Percentiles rank a stretch among this genome's conserved stretches.
phyloP scores from a whole-genome alignment of 2,888 invertebrate species.

The Chorisops tibialis region DNA sequence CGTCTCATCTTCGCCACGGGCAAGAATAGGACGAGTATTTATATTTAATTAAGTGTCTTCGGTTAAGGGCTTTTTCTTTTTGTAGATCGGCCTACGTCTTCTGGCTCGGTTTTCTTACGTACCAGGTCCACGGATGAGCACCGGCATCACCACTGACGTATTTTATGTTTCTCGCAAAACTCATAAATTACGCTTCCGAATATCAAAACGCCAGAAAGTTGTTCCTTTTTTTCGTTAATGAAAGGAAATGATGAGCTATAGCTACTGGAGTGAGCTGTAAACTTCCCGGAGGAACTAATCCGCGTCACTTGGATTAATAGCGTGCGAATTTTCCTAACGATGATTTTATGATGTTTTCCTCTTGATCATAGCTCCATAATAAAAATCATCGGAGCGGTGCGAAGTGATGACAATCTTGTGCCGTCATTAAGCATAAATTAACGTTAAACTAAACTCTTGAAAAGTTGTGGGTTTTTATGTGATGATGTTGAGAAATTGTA shows the following conservation, averaged over 20 bases:
- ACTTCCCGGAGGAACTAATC: not conserved
- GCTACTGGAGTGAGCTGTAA: not conserved
- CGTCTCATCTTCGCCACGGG: not conserved
- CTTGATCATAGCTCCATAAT: not conserved
- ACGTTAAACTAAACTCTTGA: too few species aligned
- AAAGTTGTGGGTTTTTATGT: too few species aligned
- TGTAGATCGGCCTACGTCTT: not conserved
- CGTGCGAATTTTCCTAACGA: conserved; percentile 24
- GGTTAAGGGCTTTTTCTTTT: not conserved
- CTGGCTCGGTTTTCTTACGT: not conserved
- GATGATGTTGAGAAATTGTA: too few species aligned
- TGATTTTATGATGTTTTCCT: conserved; percentile 13
- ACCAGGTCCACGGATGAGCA: not conserved
- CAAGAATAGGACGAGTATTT: not conserved
- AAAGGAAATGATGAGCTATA: conserved; percentile 17
- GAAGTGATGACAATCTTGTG: not conserved
- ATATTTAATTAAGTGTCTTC: conserved; percentile 11
- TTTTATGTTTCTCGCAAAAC: conserved; percentile 12
- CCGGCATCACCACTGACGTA: conserved; percentile 6
- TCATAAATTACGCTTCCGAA: conserved; percentile 19
- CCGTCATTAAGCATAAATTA: conserved; percentile 12
- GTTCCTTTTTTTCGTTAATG: conserved; percentile 21
- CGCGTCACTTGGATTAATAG: conserved; percentile 9
- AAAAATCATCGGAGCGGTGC: not conserved
- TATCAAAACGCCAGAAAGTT: not conserved